Evolutionary conservation across 2,113 vertebrate genomes (phyloP), one percentile per base, ranked within the genome.

Genomic region (Barnardius zonarius): DNA sequence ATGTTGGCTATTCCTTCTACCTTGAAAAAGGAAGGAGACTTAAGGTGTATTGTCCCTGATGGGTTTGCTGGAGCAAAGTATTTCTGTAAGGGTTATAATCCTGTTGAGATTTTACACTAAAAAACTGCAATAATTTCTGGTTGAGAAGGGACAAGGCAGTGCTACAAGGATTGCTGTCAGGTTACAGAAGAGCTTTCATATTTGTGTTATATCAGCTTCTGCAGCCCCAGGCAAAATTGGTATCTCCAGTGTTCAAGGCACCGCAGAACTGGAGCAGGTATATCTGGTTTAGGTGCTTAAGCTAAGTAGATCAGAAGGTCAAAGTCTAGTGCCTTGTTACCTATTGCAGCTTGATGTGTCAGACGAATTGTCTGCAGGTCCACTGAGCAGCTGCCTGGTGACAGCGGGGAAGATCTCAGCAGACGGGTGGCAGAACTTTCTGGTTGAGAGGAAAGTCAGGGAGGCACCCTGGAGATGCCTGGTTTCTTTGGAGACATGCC

Each of bases 211-310:
- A 49, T 39, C 27, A 57, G 52, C 13, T 77, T 30, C 22, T 73
- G 19, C 39, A 64, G 25, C 24, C 20, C 5, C 39, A 66, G 13
- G 10, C 24, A 74, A 95, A 83, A 51, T 0, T 20, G 17, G 14
- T 25, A 5, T n/a, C 11, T 70, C 20, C 12, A 13, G 14, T 18
- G 22, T 86, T 79, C 27, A 41, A 82, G 49, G 13, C 20, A 61
- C 17, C 0, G 0, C 30, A 74, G 27, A 62, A 48, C 12, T 35
- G 31, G 6, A 57, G 17, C 19, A 37, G 13, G 4, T 79, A 5
- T 44, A 19, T 39, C 24, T 13, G 27, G 22, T 13, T 90, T 51
- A 59, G 46, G 9, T 63, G n/a, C 28, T 84, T 70, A 41, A 57
- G 13, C 10, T 48, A n/a, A 88, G 31, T 9, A 75, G 48, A 61